These are phyloP conservation scores for Gymnoscopelus microlampas DNA, from an alignment of 2,797 vertebrate species.

Conservation along the genomic window DNA sequence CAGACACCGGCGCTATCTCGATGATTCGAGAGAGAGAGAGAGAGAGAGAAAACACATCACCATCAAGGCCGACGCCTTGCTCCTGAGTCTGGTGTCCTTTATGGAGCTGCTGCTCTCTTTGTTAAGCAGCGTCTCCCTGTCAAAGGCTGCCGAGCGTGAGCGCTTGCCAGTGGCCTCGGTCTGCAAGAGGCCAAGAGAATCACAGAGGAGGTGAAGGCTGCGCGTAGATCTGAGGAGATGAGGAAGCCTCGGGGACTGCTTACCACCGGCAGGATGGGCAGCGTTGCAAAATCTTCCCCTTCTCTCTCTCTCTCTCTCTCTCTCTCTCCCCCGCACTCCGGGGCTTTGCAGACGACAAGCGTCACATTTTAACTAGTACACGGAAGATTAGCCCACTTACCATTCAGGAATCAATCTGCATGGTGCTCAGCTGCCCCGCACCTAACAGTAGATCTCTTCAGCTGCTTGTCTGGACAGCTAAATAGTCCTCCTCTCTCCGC, in stretches of 20 bases:
- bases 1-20: slow-evolving; percentile 15
- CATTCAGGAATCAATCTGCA: slow-evolving; percentile 72
- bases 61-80: slow-evolving; percentile 19
- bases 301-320: not conserved
- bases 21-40: no score
- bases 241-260: slow-evolving; percentile 22
- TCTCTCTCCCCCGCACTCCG: slow-evolving; percentile 4
- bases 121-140: slow-evolving; percentile 30
- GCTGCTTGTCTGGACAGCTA: slow-evolving; percentile 54
- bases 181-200: slow-evolving; percentile 33
- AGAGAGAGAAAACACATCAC: not conserved
- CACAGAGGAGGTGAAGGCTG: slow-evolving; percentile 40
- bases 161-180: slow-evolving; percentile 30
- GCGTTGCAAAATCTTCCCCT: slow-evolving; percentile 16
- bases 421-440: slow-evolving; percentile 43
- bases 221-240: slow-evolving; percentile 45
- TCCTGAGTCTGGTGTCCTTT: slow-evolving; percentile 35
- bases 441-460: slow-evolving; percentile 52
- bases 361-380: slow-evolving; percentile 45
- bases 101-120: slow-evolving; percentile 40
- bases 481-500: slow-evolving; percentile 51
- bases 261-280: slow-evolving; percentile 19
- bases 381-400: slow-evolving; percentile 70
- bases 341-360: slow-evolving; percentile 39
- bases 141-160: slow-evolving; percentile 46